Base-by-base conservation (phyloP, 2,113 vertebrate genomes). In the Dissostichus mawsoni region DNA sequence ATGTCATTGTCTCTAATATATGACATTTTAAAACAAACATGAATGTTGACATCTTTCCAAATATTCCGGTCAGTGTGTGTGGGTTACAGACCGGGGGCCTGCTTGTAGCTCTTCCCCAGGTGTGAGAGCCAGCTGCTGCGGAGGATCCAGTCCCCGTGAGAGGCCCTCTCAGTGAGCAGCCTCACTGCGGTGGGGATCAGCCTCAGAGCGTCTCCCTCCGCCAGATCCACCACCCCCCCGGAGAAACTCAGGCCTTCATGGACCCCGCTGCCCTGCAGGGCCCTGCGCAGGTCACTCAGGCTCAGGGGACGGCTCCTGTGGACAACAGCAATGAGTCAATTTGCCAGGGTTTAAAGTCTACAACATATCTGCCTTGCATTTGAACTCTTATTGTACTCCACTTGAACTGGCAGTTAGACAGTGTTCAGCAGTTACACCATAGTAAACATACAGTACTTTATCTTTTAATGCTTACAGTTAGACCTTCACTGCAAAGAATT, bases 51-150 rank as follows among this genome's bases (percentile, higher is more conserved):
- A 20, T 55, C 16, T 55, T 12, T 6, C 1, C 9, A 41, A 41
- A 41, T 41, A 1, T 41, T 8, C 36, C n/a, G 41, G 17, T 23
- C 8, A 56, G 13, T 61, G 9, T 53, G 41, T 48, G 64, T 10
- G 51, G 11, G 50, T 16, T 70, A 92, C 87, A 12, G 58, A 94
- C 96, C 89, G 88, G 95, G 80, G 84, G 93, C 82, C 83, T 91
- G 80, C 93, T 96, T 94, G 90, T 92, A 93, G 77, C 82, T 91
- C 92, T 96, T 98, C 47, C 94, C 92, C 73, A 98, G 91, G 79
- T 96, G 95, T n/a, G 94, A 94, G 50, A 99, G 96, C 97, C 97
- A 99, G 87, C 95, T 96, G 87, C 95, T 96, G 86, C 98, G 96
- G 41, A 99, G 89, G 75, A 95, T 88, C 98, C 98, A 99, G 71